Evolutionary conservation across 1,140 invertebrate genomes (phyloP), one percentile per base, ranked within the genome.

Genomic region (Cheumatopsyche charites): DNA sequence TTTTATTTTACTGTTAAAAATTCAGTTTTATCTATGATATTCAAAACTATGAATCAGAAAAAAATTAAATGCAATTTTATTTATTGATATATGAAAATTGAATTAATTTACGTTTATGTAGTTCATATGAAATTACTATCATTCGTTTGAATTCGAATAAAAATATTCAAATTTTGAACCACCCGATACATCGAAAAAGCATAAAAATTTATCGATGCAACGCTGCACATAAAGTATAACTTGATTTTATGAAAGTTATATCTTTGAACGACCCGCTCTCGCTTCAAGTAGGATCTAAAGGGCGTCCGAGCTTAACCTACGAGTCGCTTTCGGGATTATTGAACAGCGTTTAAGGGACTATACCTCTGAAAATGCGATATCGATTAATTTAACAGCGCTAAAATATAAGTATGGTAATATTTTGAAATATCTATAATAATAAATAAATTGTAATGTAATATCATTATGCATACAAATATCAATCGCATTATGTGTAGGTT

Each of bases 281-380:
- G 29, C 19, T 68, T 45, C 45, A 58, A 52, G 23, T 29, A 49
- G 67, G 21, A 15, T n/a, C 13, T 17, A 26, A 43, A n/a, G 72
- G 26, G 62, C 41, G 61, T 47, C 41, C 43, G 26, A 67, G 68
- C 41, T 73, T 72, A 73, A 72, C 75, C 70, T 36, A 36, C 72
- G 69, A 76, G 75, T 72, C 75, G 68, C 62, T 62, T 72, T 43
- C 62, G 52, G 70, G 75, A 76, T 76, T 76, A 76, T 73, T 73
- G 69, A 17, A 58, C 36, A 66, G 71, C 55, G 73, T 73, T 76
- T 73, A 21, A 29, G 58, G 67, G 72, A 73, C 73, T 73, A 76
- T 49, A 58, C 65, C 26, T 25, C 43, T 67, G 74, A 65, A 69
- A 76, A 72, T 73, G 69, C 73, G 65, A 75, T 73, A 75, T 73